These are phyloP conservation scores for Jordanella pulchra DNA, from an alignment of 2,797 vertebrate genomes.

Conservation along the genomic window DNA sequence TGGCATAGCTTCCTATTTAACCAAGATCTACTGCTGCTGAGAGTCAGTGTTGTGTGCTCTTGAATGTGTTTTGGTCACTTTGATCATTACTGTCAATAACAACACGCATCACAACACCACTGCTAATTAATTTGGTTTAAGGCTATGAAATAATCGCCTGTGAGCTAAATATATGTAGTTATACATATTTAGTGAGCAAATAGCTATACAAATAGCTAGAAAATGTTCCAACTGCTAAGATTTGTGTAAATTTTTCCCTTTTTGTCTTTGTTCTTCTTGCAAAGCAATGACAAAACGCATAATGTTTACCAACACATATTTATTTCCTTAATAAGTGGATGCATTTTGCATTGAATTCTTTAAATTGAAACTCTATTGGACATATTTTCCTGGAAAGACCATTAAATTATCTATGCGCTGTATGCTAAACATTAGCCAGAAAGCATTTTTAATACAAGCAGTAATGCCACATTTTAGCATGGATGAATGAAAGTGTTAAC, in stretches of 20 bases:
- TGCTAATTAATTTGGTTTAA: slow-evolving; percentile 25
- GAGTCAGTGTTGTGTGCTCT: slow-evolving; percentile 12
- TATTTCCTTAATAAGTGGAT: not conserved
- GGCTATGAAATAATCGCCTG: slow-evolving; percentile 37
- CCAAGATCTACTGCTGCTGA: slow-evolving; percentile 20
- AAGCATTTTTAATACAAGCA: not conserved
- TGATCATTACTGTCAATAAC: slow-evolving; percentile 34
- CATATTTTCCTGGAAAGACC: not conserved
- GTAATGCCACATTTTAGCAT: not conserved
- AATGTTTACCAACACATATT: not conserved
- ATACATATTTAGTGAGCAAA: not conserved
- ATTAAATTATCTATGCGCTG: not conserved
- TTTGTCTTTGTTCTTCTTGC: not conserved
- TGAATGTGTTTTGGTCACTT: slow-evolving; percentile 7
- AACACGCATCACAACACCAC: slow-evolving; percentile 18
- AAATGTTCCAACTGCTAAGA: not conserved
- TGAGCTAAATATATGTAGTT: slow-evolving; percentile 9
- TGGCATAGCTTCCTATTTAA: not conserved
- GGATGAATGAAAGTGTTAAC: not conserved
- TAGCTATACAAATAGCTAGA: too few relatives aligned
- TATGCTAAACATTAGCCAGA: not conserved
- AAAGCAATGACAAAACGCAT: not conserved
- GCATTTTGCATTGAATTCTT: not conserved
- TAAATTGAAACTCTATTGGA: not conserved
- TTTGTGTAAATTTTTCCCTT: not conserved